Percentiles rank a stretch among this genome's conserved stretches.
Conservation (phyloP, 2,888 invertebrate species). For the Lasioglossum lativentre region DNA sequence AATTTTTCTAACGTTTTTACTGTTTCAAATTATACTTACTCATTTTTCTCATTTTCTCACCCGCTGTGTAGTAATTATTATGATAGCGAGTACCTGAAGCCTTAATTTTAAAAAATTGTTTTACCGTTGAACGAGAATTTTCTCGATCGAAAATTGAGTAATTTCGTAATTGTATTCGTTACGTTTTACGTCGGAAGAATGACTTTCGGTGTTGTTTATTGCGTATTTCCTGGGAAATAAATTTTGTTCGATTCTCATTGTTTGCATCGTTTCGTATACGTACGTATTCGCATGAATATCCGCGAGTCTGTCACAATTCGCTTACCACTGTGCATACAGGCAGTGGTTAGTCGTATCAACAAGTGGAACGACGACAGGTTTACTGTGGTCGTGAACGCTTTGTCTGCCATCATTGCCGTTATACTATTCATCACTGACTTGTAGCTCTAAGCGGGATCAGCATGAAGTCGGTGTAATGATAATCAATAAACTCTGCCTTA, state of each 20-base stretch:
- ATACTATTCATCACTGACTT: background rate
- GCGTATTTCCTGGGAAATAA: background rate
- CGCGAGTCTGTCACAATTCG: background rate
- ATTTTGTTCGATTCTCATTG: background rate
- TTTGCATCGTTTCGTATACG: background rate
- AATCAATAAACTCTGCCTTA: background rate
- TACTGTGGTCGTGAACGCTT: background rate
- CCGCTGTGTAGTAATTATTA: too few relatives aligned
- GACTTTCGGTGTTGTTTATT: background rate
- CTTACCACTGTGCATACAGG: conserved; percentile 40
- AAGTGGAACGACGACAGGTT: conserved; percentile 69
- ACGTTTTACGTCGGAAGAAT: background rate
- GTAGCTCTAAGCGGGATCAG: background rate
- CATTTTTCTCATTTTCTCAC: too few relatives aligned
- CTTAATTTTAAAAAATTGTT: background rate
- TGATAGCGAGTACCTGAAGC: too few relatives aligned
- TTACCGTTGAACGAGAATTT: background rate
- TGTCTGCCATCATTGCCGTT: conserved; percentile 12
- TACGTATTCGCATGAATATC: background rate
- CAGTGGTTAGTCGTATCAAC: conserved; percentile 69
- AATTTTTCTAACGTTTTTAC: too few relatives aligned
- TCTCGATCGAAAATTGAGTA: background rate
- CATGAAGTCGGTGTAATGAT: background rate
- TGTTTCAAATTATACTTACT: too few relatives aligned
- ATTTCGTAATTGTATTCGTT: background rate